These are phyloP conservation scores for Anguilla rostrata DNA, from an alignment of 2,113 vertebrate genomes.

Conservation along the genomic window DNA sequence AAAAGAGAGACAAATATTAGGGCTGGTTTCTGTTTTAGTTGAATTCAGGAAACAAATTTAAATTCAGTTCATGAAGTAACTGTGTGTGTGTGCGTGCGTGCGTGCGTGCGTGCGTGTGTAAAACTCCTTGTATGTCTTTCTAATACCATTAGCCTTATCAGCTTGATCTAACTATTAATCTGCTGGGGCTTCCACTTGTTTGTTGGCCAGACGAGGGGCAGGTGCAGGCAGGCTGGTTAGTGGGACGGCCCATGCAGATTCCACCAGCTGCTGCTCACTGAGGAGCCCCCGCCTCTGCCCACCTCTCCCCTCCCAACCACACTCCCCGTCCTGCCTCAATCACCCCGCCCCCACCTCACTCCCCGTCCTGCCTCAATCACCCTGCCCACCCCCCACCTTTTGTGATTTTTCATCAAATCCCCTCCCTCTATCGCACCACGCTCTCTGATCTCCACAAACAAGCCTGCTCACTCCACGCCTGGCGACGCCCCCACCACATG, in stretches of 20 bases:
- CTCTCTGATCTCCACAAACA: slow-evolving; percentile 3
- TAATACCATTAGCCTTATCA: neutral
- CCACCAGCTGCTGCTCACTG: slow-evolving; percentile 19
- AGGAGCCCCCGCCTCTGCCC: neutral
- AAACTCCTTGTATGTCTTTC: neutral
- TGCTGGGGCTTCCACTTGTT: neutral
- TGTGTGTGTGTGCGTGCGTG: neutral
- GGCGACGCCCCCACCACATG: neutral
- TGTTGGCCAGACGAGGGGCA: slow-evolving; percentile 11
- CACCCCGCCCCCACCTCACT: neutral
- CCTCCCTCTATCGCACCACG: neutral
- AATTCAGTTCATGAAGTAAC: neutral
- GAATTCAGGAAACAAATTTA: neutral
- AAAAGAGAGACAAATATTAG: too few relatives aligned
- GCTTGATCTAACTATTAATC: neutral
- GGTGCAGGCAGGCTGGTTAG: neutral
- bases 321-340: too few relatives aligned
- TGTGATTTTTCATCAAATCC: neutral
- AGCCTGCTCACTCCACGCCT: neutral
- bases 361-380: neutral
- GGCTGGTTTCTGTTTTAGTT: too few relatives aligned
- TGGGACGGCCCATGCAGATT: neutral
- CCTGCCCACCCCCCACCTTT: neutral
- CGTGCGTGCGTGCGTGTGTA: neutral
- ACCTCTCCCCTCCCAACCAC: neutral